Evolutionary conservation across 2,888 invertebrate species (phyloP).

Genomic region (Graphium colonna): DNA sequence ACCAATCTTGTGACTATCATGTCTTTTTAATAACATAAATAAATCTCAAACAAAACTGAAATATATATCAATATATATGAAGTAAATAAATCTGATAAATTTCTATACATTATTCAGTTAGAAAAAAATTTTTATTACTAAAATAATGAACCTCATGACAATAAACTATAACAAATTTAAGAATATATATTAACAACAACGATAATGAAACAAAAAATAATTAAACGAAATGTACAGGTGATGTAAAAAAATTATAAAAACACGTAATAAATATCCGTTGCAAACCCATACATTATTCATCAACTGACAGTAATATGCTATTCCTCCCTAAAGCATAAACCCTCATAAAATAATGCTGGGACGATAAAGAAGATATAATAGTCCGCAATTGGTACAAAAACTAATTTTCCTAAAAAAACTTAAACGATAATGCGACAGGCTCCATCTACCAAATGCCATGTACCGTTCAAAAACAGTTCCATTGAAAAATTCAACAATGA

Average conservation of each 20-base stretch:
- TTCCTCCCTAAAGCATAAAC: neutral
- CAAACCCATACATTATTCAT: neutral
- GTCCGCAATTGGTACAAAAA: conserved; percentile 2
- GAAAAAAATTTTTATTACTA: too few relatives aligned
- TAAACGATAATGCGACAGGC: conserved; percentile 13
- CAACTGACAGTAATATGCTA: conserved; percentile 1
- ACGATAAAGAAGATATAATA: conserved; percentile 7
- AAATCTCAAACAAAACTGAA: too few relatives aligned
- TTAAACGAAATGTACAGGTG: too few relatives aligned
- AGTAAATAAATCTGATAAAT: too few relatives aligned
- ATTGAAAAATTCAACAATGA: conserved; percentile 8
- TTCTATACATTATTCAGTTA: too few relatives aligned
- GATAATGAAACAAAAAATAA: too few relatives aligned
- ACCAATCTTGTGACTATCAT: too few relatives aligned
- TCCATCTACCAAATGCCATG: conserved; percentile 19
- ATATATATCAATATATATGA: too few relatives aligned
- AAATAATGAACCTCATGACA: too few relatives aligned
- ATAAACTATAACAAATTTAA: too few relatives aligned
- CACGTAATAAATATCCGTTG: neutral
- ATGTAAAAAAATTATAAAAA: neutral
- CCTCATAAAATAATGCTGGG: conserved; percentile 1
- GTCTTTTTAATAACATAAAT: too few relatives aligned
- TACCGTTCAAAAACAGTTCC: conserved; percentile 2
- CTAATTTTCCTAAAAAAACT: conserved; percentile 12
- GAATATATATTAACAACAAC: too few relatives aligned